Base-by-base conservation (phyloP, 2,797 vertebrate species). In the Anabas testudineus region DNA sequence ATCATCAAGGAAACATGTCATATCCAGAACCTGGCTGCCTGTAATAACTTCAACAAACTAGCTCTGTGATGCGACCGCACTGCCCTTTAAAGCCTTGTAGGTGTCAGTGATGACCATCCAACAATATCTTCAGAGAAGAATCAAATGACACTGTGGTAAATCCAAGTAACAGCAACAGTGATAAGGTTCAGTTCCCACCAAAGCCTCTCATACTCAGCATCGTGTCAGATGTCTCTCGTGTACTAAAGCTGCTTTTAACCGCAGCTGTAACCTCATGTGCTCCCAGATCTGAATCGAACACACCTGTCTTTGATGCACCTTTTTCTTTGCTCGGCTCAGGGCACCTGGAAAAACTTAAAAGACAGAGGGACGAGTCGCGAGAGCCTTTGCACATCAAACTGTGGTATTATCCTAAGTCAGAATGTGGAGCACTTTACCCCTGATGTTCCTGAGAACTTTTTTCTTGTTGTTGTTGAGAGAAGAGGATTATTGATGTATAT, bases 401-500 rank as follows among this genome's bases (percentile, higher is more conserved):
- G 2, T 0, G 34, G 67, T 43, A 69, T 82, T 72, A 82, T 79
- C 59, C 63, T 13, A 37, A 36, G 47, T 66, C 69, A 61, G 70
- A 57, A 48, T 41, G 66, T 24, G 37, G 43, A 63, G 67, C 58
- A 36, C 67, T 77, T 76, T 41, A 14, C 39, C 49, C 0, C 43
- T 10, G 19, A 59, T 65, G 46, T 64, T 30, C 55, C 46, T 45
- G 48, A 70, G 60, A 54, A 62, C 46, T 45, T 53, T 41, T 57
- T 32, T 32, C 10, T 49, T 54, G 70, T 72, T 79, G 81, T 78
- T 59, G 66, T 51, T 47, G 74, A 80, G 73, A 67, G 77, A 64
- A 7, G 62, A 19, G 70, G 64, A 82, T 85, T 76, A 34, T 75
- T 84, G 82, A 83, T 83, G 84, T 67, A 43, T n/a, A 42, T 14